Evolutionary conservation across 1,140 invertebrate species (phyloP).

Genomic region (Diachasma alloeum): DNA sequence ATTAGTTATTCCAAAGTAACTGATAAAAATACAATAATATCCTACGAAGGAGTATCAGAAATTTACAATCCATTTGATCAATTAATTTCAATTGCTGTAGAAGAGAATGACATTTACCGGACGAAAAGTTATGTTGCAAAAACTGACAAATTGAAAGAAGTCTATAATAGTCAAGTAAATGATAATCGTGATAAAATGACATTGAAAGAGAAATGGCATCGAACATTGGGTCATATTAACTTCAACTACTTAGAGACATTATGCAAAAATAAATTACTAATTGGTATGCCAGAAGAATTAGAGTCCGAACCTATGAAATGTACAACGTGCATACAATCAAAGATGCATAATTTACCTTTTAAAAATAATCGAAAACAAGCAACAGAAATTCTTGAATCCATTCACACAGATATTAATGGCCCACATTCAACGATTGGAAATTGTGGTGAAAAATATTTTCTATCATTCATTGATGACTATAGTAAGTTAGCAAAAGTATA

Average conservation of each 20-base stretch:
- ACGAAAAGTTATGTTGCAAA: slow-evolving; percentile 23
- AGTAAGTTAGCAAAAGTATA: slow-evolving; percentile 33
- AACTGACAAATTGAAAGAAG: too few relatives aligned
- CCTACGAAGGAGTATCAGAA: slow-evolving; percentile 20
- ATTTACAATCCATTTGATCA: slow-evolving; percentile 23
- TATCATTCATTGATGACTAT: slow-evolving; percentile 34
- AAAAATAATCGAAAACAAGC: slow-evolving; percentile 25
- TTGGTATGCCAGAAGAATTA: slow-evolving; percentile 20
- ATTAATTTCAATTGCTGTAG: slow-evolving; percentile 21
- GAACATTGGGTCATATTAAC: too few relatives aligned
- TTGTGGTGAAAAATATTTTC: slow-evolving; percentile 29
- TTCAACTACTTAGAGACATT: slow-evolving; percentile 32
- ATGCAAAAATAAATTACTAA: slow-evolving; percentile 24
- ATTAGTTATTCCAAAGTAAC: slow-evolving; percentile 31
- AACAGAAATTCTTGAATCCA: slow-evolving; percentile 27
- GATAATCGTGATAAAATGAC: slow-evolving; percentile 7
- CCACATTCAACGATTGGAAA: slow-evolving; percentile 15
- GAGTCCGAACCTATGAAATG: slow-evolving; percentile 25
- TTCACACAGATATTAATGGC: slow-evolving; percentile 32
- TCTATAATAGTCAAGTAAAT: not conserved
- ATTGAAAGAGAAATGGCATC: too few relatives aligned
- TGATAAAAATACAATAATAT: slow-evolving; percentile 32
- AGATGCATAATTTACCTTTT: too few relatives aligned
- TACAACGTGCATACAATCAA: slow-evolving; percentile 24
- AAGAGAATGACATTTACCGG: slow-evolving; percentile 30